A percentile compares a stretch with the other conserved stretches of the same genome.
Conservation (phyloP, 2,113 vertebrate species). For the Hippocampus zosterae region DNA sequence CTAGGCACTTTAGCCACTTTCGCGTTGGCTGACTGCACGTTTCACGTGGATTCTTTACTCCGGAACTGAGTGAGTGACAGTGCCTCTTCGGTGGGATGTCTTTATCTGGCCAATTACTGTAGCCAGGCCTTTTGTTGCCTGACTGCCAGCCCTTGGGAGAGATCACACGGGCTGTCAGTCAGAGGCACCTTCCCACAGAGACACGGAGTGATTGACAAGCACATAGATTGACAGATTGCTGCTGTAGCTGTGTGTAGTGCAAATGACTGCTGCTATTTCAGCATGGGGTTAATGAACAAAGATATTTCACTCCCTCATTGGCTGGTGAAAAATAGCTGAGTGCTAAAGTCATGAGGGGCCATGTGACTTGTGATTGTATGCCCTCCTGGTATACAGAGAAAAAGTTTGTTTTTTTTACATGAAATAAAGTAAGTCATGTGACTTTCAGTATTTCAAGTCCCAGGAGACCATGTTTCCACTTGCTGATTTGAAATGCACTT, state of each 20-base stretch:
- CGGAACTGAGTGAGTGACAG: conserved; percentile 60
- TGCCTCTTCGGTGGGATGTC: conserved; percentile 55
- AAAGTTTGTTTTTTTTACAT: background rate
- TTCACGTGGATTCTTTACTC: conserved; percentile 57
- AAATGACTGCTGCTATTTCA: conserved; percentile 61
- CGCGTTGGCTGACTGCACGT: conserved; percentile 52
- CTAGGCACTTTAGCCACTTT: conserved; percentile 36
- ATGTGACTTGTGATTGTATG: conserved; percentile 32
- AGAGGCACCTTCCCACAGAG: conserved; percentile 52
- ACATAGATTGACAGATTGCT: conserved; percentile 55
- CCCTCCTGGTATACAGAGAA: background rate
- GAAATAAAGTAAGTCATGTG: background rate
- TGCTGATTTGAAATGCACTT: conserved; percentile 20
- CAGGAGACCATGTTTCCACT: conserved; percentile 11
- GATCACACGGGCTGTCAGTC: conserved; percentile 72
- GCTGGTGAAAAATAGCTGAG: conserved; percentile 47
- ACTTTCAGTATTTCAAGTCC: conserved; percentile 13
- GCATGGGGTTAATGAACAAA: conserved; percentile 62
- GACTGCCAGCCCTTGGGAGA: conserved; percentile 61
- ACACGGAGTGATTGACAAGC: conserved; percentile 61
- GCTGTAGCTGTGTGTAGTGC: conserved; percentile 56
- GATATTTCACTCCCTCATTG: conserved; percentile 34
- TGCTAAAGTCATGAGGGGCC: conserved; percentile 37
- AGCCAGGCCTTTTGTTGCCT: conserved; percentile 60
- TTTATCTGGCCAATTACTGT: conserved; percentile 70